Base-by-base conservation (phyloP, 2,888 invertebrate species). In the Theodoxus fluviatilis region DNA sequence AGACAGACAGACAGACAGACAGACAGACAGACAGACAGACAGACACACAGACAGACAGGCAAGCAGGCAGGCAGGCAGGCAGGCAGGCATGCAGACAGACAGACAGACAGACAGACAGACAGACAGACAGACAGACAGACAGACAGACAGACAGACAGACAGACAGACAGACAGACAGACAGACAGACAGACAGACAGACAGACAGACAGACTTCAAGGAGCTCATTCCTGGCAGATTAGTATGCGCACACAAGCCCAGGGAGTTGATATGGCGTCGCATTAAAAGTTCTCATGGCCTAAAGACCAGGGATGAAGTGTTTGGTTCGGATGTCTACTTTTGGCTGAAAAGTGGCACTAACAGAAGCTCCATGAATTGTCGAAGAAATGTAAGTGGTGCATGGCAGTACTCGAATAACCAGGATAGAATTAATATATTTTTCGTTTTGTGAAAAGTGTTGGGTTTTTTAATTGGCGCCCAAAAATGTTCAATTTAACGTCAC, bases 201-300 rank as follows among this genome's bases (percentile, higher is more conserved):
- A 49, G 49, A 49, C 7, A 47, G 66, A 47, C 4, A 47, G 25
- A 38, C 4, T 6, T 4, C n/a, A 2, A 2, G 28, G 31, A 6
- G 12, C 15, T n/a, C 25, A n/a, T n/a, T 22, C 22, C 12, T 25
- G 66, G 31, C 12, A 3, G 4, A 25, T 49, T 49, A 18, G 49
- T 49, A 4, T 3, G 4, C 49, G n/a, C 49, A 3, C 18, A n/a
- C 49, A n/a, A 49, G 18, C 49, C 3, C 65, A 47, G 65, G 47
- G 43, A 65, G 15, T 47, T 40, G 43, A 65, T 18, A n/a, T 28
- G 15, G 43, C 9, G 6, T 35, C n/a, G n/a, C 65, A 31, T 25
- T 31, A 65, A 65, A 18, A 43, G 47, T 47, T 65, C 65, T n/a
- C 31, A 22, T 18, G 65, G 65, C 9, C 43, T 65, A 43, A 47